Conservation (phyloP, 2,113 vertebrate species). For the Myotis davidii region DNA sequence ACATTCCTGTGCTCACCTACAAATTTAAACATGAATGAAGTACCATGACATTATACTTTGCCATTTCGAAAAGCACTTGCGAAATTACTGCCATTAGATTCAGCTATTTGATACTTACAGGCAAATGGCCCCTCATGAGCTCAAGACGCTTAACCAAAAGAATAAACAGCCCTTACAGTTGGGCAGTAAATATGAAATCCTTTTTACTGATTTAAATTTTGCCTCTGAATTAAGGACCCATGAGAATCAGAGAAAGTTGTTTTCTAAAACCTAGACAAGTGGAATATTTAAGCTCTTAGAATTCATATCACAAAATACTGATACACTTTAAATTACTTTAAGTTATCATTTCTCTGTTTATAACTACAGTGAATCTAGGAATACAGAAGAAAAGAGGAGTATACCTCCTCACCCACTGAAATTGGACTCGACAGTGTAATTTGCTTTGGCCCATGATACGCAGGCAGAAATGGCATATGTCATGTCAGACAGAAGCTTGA, state of each 20-base stretch:
- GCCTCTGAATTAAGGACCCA: not conserved
- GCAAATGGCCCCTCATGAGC: not conserved
- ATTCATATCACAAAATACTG: not conserved
- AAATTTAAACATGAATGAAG: conserved; percentile 3
- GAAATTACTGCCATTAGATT: not conserved
- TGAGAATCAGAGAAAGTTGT: not conserved
- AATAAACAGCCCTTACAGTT: not conserved
- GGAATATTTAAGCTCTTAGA: not conserved
- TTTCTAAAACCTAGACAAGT: not conserved
- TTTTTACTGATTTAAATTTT: not conserved
- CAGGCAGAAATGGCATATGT: not conserved
- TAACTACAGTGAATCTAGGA: not conserved
- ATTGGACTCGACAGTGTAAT: not conserved
- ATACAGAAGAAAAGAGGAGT: not conserved
- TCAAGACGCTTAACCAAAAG: not conserved
- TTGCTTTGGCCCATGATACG: not conserved
- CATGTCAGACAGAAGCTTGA: not conserved
- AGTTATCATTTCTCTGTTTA: not conserved
- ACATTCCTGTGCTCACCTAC: not conserved
- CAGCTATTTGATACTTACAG: not conserved
- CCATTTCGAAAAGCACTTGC: not conserved
- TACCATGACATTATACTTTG: not conserved
- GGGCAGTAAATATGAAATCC: not conserved
- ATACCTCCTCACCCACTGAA: not conserved
- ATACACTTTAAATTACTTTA: not conserved